Conservation (phyloP, 1,140 invertebrate species). For the Argopecten irradians region DNA sequence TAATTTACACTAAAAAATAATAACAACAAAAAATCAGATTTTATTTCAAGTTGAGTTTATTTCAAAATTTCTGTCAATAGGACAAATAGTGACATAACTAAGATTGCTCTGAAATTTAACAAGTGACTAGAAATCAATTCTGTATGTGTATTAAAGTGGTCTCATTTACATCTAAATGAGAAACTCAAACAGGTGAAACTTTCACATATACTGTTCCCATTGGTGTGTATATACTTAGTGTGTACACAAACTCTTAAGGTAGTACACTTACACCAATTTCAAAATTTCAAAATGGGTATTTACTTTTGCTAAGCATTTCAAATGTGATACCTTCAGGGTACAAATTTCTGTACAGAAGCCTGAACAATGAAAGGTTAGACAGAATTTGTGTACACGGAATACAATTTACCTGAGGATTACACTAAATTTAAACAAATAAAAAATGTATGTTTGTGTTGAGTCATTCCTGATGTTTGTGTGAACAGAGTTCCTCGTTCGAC, state of each 20-base stretch:
- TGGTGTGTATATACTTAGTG: background rate
- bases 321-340: conserved; percentile 5
- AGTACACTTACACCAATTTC: conserved; percentile 4
- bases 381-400: background rate
- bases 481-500: background rate
- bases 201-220: background rate
- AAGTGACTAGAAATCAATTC: too few species aligned
- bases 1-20: too few species aligned
- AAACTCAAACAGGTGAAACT: background rate
- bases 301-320: background rate
- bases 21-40: too few species aligned
- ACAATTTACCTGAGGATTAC: background rate
- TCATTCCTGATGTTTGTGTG: background rate
- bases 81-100: too few species aligned
- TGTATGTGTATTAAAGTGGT: background rate
- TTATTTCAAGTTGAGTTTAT: too few species aligned
- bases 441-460: conserved; percentile 17
- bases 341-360: background rate
- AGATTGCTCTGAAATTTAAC: too few species aligned
- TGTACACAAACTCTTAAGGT: background rate
- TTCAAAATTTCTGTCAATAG: too few species aligned
- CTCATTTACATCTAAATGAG: background rate
- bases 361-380: background rate
- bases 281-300: background rate
- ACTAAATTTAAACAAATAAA: background rate